These are phyloP conservation scores for Sycophila texana DNA, from an alignment of 2,888 invertebrate genomes.

Conservation along the genomic window DNA sequence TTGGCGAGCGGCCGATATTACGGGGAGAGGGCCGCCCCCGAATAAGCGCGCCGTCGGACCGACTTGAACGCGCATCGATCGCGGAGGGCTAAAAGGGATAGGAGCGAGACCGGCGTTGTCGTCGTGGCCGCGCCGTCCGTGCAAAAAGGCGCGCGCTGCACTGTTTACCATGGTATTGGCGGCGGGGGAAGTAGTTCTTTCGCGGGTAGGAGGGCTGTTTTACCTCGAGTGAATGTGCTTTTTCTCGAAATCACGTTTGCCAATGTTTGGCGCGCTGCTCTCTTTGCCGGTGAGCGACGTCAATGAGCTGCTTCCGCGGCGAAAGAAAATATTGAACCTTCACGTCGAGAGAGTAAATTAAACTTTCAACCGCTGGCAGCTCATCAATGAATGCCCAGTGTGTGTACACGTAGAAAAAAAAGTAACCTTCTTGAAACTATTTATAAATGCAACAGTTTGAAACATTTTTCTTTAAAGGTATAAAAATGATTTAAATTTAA, in stretches of 20 bases:
- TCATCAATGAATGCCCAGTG: too few relatives aligned
- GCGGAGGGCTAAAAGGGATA: conserved; percentile 2
- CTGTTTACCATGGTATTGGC: conserved; percentile 42
- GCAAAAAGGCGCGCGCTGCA: conserved; percentile 13
- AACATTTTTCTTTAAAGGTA: too few relatives aligned
- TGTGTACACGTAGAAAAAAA: too few relatives aligned
- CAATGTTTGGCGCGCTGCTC: background rate
- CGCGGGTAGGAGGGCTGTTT: conserved; percentile 17
- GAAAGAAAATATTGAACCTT: background rate
- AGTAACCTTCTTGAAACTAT: too few relatives aligned
- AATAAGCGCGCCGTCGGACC: background rate
- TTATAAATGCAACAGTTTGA: too few relatives aligned
- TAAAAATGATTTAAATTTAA: too few relatives aligned
- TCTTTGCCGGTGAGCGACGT: background rate
- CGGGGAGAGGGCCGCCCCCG: background rate
- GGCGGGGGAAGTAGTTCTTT: conserved; percentile 9
- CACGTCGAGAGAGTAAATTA: too few relatives aligned
- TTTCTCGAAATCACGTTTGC: conserved; percentile 25
- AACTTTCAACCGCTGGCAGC: too few relatives aligned
- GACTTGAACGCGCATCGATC: conserved; percentile 3
- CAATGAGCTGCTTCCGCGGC: background rate
- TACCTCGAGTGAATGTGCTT: conserved; percentile 27
- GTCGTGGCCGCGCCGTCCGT: background rate
- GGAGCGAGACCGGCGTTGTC: background rate
- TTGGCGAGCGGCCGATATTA: conserved; percentile 48